Evolutionary conservation across 2,888 invertebrate genomes (phyloP), one percentile per base, ranked within the genome.

Genomic region (Aplocera efformata): DNA sequence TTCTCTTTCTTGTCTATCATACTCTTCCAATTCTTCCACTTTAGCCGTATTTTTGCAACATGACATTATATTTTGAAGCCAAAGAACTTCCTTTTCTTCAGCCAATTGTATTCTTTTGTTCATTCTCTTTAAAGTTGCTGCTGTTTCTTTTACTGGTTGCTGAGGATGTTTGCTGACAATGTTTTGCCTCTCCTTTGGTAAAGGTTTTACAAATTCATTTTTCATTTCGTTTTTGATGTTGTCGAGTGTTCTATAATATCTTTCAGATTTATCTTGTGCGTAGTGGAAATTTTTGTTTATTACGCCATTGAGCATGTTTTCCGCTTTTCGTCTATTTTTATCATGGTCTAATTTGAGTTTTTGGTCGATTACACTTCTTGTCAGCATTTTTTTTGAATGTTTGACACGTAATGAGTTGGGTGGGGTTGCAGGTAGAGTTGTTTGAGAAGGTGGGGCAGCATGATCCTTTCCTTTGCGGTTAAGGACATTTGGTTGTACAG

Each of bases 121-220:
- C 37, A 90, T 75, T 54, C 91, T 74, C 66, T 90, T 84, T 0
- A 91, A 53, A 5, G 88, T 82, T 1, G 91, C 75, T 7, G 79
- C 63, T 1, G 82, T 91, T 44, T 83, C 79, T 74, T 89, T 90
- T 0, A 85, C 58, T n/a, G 65, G 50, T 8, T 63, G 61, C 6
- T 53, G 33, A 9, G 48, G 27, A 22, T 49, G 42, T 53, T 58
- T 72, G 6, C 44, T 3, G 10, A 46, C 38, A 37, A 49, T 35
- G 39, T 57, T 66, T 46, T 46, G 56, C 37, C 52, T 67, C 10
- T 58, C 44, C 49, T 68, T 74, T 1, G 51, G 40, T n/a, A 58
- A 27, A 9, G 63, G 44, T 44, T 67, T 72, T 23, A 42, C 13
- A 41, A 47, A 49, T 11, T 64, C 45, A 26, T 50, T 60, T 56